Conservation (phyloP, 1,140 invertebrate species). For the Drosophila nasuta region DNA sequence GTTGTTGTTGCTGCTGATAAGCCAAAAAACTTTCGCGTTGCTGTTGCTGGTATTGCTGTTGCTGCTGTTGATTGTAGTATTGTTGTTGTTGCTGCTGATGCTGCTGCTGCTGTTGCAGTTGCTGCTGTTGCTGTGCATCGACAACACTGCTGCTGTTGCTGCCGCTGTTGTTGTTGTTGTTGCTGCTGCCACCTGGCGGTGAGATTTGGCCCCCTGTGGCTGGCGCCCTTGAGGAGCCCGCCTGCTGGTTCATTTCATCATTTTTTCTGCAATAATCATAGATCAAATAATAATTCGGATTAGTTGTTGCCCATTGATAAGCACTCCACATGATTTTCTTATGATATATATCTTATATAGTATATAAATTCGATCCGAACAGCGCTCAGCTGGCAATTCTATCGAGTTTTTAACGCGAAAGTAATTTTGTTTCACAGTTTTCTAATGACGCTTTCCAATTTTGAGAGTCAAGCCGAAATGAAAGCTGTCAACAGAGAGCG, state of each 20-base stretch:
- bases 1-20: slow-evolving; percentile 55
- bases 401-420: slow-evolving; percentile 23
- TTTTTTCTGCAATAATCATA: slow-evolving; percentile 80
- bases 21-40: slow-evolving; percentile 32
- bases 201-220: slow-evolving; percentile 85
- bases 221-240: slow-evolving; percentile 85
- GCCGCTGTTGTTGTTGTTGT: slow-evolving; percentile 47
- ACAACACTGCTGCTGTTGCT: slow-evolving; percentile 56
- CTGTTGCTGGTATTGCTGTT: slow-evolving; percentile 64
- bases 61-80: slow-evolving; percentile 69
- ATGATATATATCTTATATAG: background rate
- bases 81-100: slow-evolving; percentile 65
- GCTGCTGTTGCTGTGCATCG: slow-evolving; percentile 61
- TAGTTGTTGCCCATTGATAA: slow-evolving; percentile 22
- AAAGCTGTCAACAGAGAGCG: slow-evolving; percentile 17
- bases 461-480: slow-evolving; percentile 26
- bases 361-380: background rate
- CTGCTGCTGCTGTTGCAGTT: slow-evolving; percentile 67
- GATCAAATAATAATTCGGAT: slow-evolving; percentile 28
- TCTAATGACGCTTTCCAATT: slow-evolving; percentile 18
- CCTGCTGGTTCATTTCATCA: slow-evolving; percentile 85
- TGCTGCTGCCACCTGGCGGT: slow-evolving; percentile 81
- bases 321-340: background rate
- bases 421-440: slow-evolving; percentile 13
- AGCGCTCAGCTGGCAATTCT: background rate